Evolutionary conservation across 2,113 vertebrate species (phyloP).

Genomic region (Amia ocellicauda): DNA sequence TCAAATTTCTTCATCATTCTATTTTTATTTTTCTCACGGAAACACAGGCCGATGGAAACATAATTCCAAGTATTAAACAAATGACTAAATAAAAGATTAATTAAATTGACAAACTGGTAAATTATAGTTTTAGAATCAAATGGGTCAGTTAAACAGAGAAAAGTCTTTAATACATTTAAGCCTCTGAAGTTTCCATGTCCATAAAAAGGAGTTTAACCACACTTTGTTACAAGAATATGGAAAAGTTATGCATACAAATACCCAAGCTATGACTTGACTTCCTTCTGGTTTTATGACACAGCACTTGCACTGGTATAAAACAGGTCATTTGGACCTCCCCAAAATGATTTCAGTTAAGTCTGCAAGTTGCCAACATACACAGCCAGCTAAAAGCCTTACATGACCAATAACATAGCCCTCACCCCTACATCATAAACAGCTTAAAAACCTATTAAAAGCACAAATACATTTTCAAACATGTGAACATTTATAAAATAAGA

Average conservation of each 20-base stretch:
- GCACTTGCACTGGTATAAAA: constrained; percentile 65
- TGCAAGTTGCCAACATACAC: constrained; percentile 57
- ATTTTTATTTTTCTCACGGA: no score
- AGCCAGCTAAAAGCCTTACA: constrained; percentile 36
- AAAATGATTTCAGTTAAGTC: constrained; percentile 43
- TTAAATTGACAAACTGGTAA: no score
- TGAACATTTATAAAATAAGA: constrained; percentile 60
- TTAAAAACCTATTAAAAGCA: constrained; percentile 63
- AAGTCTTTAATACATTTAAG: no score
- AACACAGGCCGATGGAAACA: no score
- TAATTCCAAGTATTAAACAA: no score
- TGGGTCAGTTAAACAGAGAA: no score
- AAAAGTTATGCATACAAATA: constrained; percentile 57
- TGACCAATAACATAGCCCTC: constrained; percentile 59
- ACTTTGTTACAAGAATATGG: constrained; percentile 46
- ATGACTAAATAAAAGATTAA: no score
- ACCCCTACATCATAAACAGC: constrained; percentile 60
- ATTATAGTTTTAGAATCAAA: no score
- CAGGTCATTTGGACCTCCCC: constrained; percentile 71
- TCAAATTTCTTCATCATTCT: no score
- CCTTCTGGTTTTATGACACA: constrained; percentile 55
- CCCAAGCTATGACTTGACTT: constrained; percentile 58
- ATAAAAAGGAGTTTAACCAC: constrained; percentile 45
- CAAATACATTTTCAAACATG: constrained; percentile 61
- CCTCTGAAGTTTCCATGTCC: constrained; percentile 40